phyloP scores from a whole-genome alignment of 2,888 invertebrate species.

The Pheosia tremula region DNA sequence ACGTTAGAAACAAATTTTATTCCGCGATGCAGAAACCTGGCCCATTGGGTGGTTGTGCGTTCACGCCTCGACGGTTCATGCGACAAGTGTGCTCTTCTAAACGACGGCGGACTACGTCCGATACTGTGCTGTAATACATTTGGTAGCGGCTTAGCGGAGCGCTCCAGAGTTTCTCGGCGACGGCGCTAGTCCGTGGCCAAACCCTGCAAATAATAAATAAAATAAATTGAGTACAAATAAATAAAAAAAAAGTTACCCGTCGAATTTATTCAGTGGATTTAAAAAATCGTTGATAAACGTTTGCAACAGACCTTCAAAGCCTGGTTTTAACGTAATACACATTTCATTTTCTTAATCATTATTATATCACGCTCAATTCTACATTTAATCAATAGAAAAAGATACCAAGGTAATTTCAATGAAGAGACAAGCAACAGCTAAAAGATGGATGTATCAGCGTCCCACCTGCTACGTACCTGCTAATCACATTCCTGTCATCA shows the following conservation, averaged over 20 bases:
- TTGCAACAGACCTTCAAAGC: no score
- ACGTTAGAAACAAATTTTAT: not conserved
- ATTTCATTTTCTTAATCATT: no score
- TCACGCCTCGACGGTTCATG: slow-evolving; percentile 87
- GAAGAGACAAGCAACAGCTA: no score
- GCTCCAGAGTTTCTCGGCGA: slow-evolving; percentile 88
- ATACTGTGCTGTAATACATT: slow-evolving; percentile 27
- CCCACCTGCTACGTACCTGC: slow-evolving; percentile 40
- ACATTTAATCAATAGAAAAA: no score
- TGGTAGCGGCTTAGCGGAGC: slow-evolving; percentile 9
- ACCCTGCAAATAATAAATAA: slow-evolving; percentile 70
- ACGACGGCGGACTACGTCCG: slow-evolving; percentile 51
- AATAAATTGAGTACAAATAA: no score
- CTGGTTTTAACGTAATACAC: no score
- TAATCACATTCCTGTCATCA: slow-evolving; percentile 84
- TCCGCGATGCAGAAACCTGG: slow-evolving; percentile 79
- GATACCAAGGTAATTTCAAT: no score
- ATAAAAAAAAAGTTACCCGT: no score
- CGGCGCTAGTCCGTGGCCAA: slow-evolving; percentile 94
- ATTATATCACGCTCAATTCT: no score
- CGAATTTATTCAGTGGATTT: no score
- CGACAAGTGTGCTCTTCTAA: slow-evolving; percentile 84
- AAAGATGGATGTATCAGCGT: not conserved
- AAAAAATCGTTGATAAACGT: no score
- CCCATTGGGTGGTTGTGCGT: slow-evolving; percentile 88